phyloP scores from a whole-genome alignment of 2,113 vertebrate species.

The Burhinus bistriatus region DNA sequence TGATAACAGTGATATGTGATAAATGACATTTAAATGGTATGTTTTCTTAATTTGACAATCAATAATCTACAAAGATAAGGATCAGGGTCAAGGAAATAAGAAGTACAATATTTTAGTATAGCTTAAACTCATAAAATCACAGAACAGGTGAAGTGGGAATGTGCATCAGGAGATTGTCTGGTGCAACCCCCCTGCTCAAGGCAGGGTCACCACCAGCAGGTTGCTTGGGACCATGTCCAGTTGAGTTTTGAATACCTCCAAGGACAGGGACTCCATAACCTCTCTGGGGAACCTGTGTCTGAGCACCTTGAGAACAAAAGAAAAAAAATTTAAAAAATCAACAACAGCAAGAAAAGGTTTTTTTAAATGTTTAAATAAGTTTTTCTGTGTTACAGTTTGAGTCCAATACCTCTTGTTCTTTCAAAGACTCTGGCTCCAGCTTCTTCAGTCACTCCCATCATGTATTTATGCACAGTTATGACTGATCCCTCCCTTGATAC shows the following conservation, averaged over 20 bases:
- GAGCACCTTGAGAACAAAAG: not conserved
- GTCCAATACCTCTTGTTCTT: not conserved
- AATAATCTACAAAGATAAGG: not conserved
- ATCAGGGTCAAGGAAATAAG: not conserved
- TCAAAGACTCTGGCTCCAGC: not conserved
- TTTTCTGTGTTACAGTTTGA: not conserved
- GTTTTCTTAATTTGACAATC: not conserved
- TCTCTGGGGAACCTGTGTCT: not conserved
- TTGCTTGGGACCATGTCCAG: not conserved
- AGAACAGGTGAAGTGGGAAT: not conserved
- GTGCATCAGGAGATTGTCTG: not conserved
- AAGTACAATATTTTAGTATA: not conserved
- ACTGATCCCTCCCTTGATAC: not conserved
- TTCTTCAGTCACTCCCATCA: not conserved
- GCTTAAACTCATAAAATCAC: not conserved
- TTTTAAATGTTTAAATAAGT: not conserved
- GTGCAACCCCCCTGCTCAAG: not conserved
- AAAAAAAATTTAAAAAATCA: not conserved
- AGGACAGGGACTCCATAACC: not conserved
- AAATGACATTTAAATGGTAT: not conserved
- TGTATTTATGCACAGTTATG: not conserved
- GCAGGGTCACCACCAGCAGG: not conserved
- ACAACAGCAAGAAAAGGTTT: not conserved
- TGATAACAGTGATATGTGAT: not conserved
- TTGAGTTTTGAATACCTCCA: not conserved